These are phyloP conservation scores for Pitangus sulphuratus DNA, from an alignment of 2,797 vertebrate species.

Conservation along the genomic window DNA sequence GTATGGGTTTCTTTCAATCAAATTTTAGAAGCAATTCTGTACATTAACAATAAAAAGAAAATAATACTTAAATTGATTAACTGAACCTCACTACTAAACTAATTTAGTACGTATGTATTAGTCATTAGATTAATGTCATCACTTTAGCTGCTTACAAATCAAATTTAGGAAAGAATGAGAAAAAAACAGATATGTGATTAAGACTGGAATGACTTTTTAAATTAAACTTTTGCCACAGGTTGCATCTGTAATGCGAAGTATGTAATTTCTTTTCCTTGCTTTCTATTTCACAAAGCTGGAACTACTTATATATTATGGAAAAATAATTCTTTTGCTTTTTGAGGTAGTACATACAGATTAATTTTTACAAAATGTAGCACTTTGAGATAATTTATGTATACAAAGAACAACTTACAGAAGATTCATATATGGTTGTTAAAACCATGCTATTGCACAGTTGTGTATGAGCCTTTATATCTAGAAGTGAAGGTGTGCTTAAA, in stretches of 20 bases:
- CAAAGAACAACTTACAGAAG: not conserved
- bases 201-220: not conserved
- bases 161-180: not conserved
- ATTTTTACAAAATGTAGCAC: not conserved
- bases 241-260: not conserved
- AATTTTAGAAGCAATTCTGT: not conserved
- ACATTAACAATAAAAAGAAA: not conserved
- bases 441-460: not conserved
- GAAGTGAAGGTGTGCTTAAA: not conserved
- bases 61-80: not conserved
- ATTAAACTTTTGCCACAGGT: not conserved
- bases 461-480: not conserved
- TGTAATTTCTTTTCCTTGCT: not conserved
- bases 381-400: not conserved
- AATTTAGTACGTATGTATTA: not conserved
- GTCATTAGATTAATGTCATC: not conserved
- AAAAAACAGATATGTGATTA: not conserved
- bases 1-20: not conserved
- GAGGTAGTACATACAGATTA: not conserved
- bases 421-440: not conserved
- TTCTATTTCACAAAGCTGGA: not conserved
- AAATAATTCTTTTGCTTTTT: not conserved
- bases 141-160: not conserved
- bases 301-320: not conserved
- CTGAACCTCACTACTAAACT: not conserved